Percentiles rank a stretch among this genome's conserved stretches.
phyloP scores from a whole-genome alignment of 2,888 invertebrate genomes.

The Notocelia uddmanniana region DNA sequence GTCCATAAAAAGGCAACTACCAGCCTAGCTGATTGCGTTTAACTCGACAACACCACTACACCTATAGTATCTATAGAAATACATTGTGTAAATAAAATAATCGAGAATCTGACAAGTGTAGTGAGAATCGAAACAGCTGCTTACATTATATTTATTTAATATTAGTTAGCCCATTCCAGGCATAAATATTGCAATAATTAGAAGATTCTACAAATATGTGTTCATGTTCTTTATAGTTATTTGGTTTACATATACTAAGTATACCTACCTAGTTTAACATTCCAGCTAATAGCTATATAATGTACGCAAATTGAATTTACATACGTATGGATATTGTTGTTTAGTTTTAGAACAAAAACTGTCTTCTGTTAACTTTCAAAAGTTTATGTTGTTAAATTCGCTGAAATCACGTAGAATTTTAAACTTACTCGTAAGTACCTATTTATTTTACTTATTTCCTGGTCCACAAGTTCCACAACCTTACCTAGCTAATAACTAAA shows the following conservation, averaged over 20 bases:
- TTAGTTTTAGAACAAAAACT: no score
- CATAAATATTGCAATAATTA: no score
- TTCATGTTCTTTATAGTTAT: not conserved
- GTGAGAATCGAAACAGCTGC: not conserved
- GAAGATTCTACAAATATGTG: no score
- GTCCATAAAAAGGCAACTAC: not conserved
- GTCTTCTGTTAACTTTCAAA: no score
- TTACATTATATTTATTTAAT: not conserved
- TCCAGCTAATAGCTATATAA: not conserved
- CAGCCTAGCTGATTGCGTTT: no score
- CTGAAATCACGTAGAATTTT: not conserved
- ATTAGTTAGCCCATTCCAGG: no score
- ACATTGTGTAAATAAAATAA: not conserved
- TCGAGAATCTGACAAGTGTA: not conserved
- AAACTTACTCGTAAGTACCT: not conserved
- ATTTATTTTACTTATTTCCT: no score
- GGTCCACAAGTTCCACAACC: not conserved
- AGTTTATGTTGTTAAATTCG: no score
- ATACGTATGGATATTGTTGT: not conserved
- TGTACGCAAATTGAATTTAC: not conserved
- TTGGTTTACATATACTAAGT: not conserved
- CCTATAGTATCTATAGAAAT: not conserved
- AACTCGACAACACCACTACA: not conserved
- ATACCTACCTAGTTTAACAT: not conserved
- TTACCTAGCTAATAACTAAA: slow-evolving; percentile 3